Evolutionary conservation across 2,888 invertebrate genomes (phyloP).

Genomic region (Biston betularia): DNA sequence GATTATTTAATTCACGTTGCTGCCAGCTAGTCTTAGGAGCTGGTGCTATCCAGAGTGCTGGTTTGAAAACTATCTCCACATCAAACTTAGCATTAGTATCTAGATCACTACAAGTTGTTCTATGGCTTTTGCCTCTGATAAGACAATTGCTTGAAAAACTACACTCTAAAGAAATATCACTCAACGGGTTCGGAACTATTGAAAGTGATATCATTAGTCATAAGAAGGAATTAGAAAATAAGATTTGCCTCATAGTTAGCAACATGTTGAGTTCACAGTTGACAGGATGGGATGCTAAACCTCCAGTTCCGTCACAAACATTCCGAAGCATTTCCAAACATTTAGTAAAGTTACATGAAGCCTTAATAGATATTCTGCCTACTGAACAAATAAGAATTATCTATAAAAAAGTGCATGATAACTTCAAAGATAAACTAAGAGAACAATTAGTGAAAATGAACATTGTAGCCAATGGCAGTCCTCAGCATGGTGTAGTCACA

Average conservation of each 20-base stretch:
- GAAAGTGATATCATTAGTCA: slow-evolving; percentile 94
- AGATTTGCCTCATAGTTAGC: slow-evolving; percentile 96
- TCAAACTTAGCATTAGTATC: slow-evolving; percentile 96
- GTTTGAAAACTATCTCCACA: slow-evolving; percentile 97
- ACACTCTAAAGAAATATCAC: slow-evolving; percentile 79
- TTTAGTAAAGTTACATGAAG: slow-evolving; percentile 96
- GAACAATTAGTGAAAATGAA: slow-evolving; percentile 94
- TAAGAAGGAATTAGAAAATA: slow-evolving; percentile 96
- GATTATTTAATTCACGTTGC: slow-evolving; percentile 94
- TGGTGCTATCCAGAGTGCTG: slow-evolving; percentile 97
- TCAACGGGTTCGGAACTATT: slow-evolving; percentile 88
- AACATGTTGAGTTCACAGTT: slow-evolving; percentile 93
- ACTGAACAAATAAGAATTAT: slow-evolving; percentile 91
- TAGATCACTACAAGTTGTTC: slow-evolving; percentile 92
- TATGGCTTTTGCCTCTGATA: slow-evolving; percentile 92
- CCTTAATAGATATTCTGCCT: slow-evolving; percentile 94
- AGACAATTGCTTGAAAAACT: slow-evolving; percentile 88
- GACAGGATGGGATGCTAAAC: slow-evolving; percentile 96
- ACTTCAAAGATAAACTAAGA: slow-evolving; percentile 94
- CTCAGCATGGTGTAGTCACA: slow-evolving; percentile 97
- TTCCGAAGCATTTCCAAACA: slow-evolving; percentile 95
- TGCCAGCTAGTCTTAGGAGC: slow-evolving; percentile 98
- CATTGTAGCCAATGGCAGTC: slow-evolving; percentile 97
- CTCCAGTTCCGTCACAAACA: slow-evolving; percentile 97
- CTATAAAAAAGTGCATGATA: slow-evolving; percentile 92